Evolutionary conservation across 1,140 invertebrate genomes (phyloP).

Genomic region (Penaeus chinensis): DNA sequence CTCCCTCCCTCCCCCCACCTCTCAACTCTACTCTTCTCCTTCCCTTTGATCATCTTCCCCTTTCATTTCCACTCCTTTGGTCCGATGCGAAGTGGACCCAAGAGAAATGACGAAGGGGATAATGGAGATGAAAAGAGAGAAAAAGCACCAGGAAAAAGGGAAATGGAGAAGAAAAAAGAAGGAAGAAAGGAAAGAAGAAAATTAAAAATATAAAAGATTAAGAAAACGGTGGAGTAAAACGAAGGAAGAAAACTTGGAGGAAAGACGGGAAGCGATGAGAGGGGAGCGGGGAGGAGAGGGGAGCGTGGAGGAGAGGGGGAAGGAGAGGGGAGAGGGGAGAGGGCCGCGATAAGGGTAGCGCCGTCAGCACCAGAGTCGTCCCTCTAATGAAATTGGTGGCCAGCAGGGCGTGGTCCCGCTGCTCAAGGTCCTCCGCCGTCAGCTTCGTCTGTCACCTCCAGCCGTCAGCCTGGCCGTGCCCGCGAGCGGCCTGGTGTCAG

Average conservation of each 20-base stretch:
- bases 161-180: neutral
- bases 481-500: too few species aligned
- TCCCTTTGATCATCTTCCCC: neutral
- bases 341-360: neutral
- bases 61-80: neutral
- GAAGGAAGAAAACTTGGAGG: neutral
- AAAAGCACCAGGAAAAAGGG: conserved; percentile 1
- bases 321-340: neutral
- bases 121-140: conserved; percentile 14
- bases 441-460: too few species aligned
- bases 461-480: too few species aligned
- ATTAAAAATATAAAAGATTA: neutral
- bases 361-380: neutral
- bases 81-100: neutral
- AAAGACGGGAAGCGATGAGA: neutral
- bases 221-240: neutral
- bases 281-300: neutral
- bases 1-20: neutral
- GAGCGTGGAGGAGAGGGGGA: neutral
- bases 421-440: too few species aligned
- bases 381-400: too few species aligned
- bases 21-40: neutral
- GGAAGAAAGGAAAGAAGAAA: neutral
- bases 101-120: neutral
- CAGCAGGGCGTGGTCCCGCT: too few species aligned